A percentile compares a stretch with the other conserved stretches of the same genome.
Evolutionary conservation across 2,888 invertebrate genomes (phyloP).

Genomic region (Drosophila birchii): DNA sequence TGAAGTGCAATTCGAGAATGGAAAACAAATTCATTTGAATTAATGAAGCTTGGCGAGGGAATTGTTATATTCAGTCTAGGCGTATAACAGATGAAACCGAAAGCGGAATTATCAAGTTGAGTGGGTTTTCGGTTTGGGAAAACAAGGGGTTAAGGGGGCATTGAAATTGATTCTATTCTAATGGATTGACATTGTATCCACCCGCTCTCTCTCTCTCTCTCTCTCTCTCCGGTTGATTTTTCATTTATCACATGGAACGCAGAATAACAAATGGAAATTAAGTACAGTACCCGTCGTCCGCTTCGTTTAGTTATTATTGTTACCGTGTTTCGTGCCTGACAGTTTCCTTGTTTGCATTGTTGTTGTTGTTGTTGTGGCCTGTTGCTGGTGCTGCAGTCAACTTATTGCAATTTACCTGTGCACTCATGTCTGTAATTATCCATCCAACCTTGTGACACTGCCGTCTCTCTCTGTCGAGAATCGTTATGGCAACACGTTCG

Average conservation of each 20-base stretch:
- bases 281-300: slow-evolving; percentile 63
- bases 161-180: slow-evolving; percentile 33
- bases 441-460: slow-evolving; percentile 68
- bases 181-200: slow-evolving; percentile 38
- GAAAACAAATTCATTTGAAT: slow-evolving; percentile 46
- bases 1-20: slow-evolving; percentile 24
- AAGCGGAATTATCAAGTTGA: slow-evolving; percentile 59
- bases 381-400: slow-evolving; percentile 38
- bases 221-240: slow-evolving; percentile 7
- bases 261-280: slow-evolving; percentile 45
- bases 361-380: neutral
- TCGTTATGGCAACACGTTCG: slow-evolving; percentile 43
- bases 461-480: slow-evolving; percentile 44
- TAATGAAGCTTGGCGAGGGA: slow-evolving; percentile 34
- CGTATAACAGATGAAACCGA: slow-evolving; percentile 69
- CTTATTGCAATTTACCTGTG: slow-evolving; percentile 66
- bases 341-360: slow-evolving; percentile 69
- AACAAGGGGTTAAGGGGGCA: slow-evolving; percentile 18
- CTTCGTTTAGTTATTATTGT: slow-evolving; percentile 13
- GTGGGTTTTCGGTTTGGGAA: slow-evolving; percentile 3
- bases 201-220: neutral
- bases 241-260: slow-evolving; percentile 29
- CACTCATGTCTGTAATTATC: slow-evolving; percentile 71
- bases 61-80: slow-evolving; percentile 31
- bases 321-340: slow-evolving; percentile 46